phyloP scores from a whole-genome alignment of 1,140 invertebrate species.

The Marisa cornuarietis region DNA sequence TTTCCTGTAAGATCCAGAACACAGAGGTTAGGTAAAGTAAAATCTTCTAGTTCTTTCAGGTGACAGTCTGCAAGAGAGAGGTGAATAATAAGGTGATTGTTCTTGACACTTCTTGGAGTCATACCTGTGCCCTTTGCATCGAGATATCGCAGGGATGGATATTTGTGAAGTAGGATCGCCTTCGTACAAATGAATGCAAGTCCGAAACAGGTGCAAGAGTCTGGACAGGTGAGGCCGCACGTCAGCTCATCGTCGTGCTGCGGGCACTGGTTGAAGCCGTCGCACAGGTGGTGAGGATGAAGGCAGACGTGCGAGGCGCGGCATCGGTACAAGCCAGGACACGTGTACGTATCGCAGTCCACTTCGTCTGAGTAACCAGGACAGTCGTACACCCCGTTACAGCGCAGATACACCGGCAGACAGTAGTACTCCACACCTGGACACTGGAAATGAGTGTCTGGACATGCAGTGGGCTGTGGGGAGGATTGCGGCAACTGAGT shows the following conservation, averaged over 20 bases:
- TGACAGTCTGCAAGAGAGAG: slow-evolving; percentile 4
- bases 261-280: slow-evolving; percentile 17
- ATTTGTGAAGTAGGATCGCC: not conserved
- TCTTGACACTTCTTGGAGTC: not conserved
- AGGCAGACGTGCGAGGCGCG: slow-evolving; percentile 10
- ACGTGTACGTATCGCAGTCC: slow-evolving; percentile 14
- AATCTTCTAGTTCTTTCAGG: not conserved
- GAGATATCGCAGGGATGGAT: slow-evolving; percentile 7
- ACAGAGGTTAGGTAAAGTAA: not conserved
- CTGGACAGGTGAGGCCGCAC: slow-evolving; percentile 18
- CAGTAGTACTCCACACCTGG: slow-evolving; percentile 11
- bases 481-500: too few species aligned
- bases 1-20: slow-evolving; percentile 7
- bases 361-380: slow-evolving; percentile 3
- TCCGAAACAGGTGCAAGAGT: slow-evolving; percentile 7
- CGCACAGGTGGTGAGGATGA: slow-evolving; percentile 16
- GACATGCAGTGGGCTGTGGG: not conserved
- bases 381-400: slow-evolving; percentile 18
- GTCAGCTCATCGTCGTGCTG: slow-evolving; percentile 17
- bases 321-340: slow-evolving; percentile 17
- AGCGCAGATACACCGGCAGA: slow-evolving; percentile 5
- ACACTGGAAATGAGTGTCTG: slow-evolving; percentile 10
- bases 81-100: not conserved
- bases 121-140: not conserved
- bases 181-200: slow-evolving; percentile 1